phyloP scores from a whole-genome alignment of 2,113 vertebrate genomes.

The Genyomyrus donnyi region DNA sequence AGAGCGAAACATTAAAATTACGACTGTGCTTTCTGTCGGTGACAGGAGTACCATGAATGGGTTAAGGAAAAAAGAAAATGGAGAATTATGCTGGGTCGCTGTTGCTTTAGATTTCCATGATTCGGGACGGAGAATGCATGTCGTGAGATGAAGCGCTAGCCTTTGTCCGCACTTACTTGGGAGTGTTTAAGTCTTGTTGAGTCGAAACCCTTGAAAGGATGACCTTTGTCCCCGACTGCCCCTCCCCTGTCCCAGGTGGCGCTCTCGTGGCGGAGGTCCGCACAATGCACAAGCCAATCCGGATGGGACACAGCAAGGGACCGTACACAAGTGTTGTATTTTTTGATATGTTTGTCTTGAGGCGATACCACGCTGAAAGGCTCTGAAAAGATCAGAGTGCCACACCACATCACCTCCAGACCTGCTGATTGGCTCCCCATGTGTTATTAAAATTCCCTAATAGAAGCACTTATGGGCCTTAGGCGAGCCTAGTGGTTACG shows the following conservation, averaged over 20 bases:
- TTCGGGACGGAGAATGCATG: slow-evolving; percentile 52
- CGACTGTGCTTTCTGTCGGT: not conserved
- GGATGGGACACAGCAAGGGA: not conserved
- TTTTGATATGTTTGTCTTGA: not conserved
- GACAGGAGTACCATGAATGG: not conserved
- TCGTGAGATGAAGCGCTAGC: slow-evolving; percentile 55
- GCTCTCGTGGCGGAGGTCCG: slow-evolving; percentile 24
- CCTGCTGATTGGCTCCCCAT: slow-evolving; percentile 27
- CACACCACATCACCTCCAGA: not conserved
- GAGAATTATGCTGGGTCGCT: not conserved
- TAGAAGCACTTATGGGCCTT: slow-evolving; percentile 32
- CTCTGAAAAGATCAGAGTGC: not conserved
- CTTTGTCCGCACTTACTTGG: slow-evolving; percentile 62
- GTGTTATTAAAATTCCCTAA: slow-evolving; percentile 27
- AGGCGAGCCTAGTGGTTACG: slow-evolving; percentile 51
- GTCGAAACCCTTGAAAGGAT: slow-evolving; percentile 55
- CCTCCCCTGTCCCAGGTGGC: slow-evolving; percentile 56
- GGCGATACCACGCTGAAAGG: not conserved
- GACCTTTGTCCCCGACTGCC: slow-evolving; percentile 54
- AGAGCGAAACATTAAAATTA: not conserved
- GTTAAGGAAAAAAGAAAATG: not conserved
- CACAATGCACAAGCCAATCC: not conserved
- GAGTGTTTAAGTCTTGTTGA: slow-evolving; percentile 57
- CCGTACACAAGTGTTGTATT: not conserved
- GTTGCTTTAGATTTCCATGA: slow-evolving; percentile 4